A percentile compares a stretch with the other conserved stretches of the same genome.
Evolutionary conservation across 2,113 vertebrate species (phyloP).

Genomic region (Rostratula benghalensis): DNA sequence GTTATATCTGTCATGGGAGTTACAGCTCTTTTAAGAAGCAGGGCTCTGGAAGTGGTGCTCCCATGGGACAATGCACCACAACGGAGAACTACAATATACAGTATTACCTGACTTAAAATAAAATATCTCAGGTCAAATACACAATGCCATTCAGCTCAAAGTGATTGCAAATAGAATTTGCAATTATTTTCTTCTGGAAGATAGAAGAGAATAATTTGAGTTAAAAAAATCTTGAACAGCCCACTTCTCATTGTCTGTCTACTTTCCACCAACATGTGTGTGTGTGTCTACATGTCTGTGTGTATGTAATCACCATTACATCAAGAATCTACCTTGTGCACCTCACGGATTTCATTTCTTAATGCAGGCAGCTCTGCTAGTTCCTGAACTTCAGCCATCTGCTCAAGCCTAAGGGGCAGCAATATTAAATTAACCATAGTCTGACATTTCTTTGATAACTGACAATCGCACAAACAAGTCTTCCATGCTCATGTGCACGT

Average conservation of each 20-base stretch:
- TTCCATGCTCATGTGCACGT: background rate
- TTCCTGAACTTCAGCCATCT: conserved; percentile 10
- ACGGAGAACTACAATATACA: background rate
- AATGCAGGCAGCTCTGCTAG: background rate
- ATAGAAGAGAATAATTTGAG: background rate
- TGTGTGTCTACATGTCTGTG: background rate
- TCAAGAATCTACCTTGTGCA: background rate
- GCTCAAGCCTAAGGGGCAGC: background rate
- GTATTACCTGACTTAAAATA: background rate
- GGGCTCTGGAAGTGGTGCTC: background rate
- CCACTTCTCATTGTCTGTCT: background rate
- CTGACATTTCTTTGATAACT: conserved; percentile 39
- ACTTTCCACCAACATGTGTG: background rate
- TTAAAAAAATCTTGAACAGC: background rate
- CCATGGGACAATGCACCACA: background rate
- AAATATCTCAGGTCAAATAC: background rate
- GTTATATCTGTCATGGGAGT: background rate
- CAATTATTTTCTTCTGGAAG: background rate
- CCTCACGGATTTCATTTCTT: background rate
- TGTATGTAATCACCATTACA: background rate
- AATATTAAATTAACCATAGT: background rate
- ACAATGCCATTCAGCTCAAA: background rate
- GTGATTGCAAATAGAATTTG: background rate
- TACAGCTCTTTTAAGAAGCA: background rate
- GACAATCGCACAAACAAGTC: conserved; percentile 26